phyloP scores from a whole-genome alignment of 2,888 invertebrate genomes.

The Hofmannophila pseudospretella region DNA sequence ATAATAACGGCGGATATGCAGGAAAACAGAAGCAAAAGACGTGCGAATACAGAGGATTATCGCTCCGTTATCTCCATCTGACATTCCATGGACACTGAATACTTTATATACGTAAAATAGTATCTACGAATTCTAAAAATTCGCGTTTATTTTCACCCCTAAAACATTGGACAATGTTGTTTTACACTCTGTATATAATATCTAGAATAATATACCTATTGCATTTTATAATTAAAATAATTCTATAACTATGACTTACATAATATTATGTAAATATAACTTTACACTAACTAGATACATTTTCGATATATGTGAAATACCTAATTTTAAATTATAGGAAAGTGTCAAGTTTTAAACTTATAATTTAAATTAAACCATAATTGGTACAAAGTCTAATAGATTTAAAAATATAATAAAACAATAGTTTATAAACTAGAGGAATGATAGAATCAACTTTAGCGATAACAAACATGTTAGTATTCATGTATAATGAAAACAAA shows the following conservation, averaged over 20 bases:
- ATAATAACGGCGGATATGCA: too few relatives aligned
- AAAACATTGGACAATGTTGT: too few relatives aligned
- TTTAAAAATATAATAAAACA: conserved; percentile 31
- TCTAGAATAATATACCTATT: neutral
- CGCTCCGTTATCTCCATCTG: too few relatives aligned
- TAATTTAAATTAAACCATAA: conserved; percentile 13
- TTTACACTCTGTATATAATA: too few relatives aligned
- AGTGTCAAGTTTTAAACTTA: conserved; percentile 15
- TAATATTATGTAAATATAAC: conserved; percentile 5
- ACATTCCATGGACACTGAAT: too few relatives aligned
- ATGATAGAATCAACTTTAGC: conserved; percentile 37
- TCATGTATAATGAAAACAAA: conserved; percentile 4
- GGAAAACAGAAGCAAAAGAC: too few relatives aligned
- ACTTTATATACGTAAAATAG: too few relatives aligned
- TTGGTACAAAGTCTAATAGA: conserved; percentile 11
- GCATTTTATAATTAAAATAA: conserved; percentile 1
- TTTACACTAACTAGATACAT: conserved; percentile 4
- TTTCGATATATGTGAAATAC: neutral
- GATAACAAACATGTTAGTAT: conserved; percentile 16
- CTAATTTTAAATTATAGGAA: conserved; percentile 4
- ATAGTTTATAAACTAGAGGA: conserved; percentile 43
- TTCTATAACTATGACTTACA: conserved; percentile 2
- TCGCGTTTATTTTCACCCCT: too few relatives aligned
- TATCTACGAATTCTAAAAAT: too few relatives aligned
- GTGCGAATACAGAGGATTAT: too few relatives aligned